These are phyloP conservation scores for Oceanodroma leucorhoa DNA, from an alignment of 2,797 vertebrate species.

Conservation along the genomic window DNA sequence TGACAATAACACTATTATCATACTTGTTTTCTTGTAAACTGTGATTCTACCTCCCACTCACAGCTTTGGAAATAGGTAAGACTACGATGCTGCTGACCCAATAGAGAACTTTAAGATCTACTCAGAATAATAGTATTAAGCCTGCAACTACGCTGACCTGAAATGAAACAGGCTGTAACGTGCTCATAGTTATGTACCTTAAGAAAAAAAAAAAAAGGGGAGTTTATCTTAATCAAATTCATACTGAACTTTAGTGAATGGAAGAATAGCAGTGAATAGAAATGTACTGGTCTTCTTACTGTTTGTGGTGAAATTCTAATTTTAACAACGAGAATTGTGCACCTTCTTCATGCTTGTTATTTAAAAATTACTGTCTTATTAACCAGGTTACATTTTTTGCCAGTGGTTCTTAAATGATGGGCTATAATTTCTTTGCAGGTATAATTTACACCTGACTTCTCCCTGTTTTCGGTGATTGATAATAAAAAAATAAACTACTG, in stretches of 20 bases:
- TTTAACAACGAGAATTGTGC: not conserved
- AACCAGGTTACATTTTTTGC: not conserved
- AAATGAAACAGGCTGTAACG: not conserved
- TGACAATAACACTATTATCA: not conserved
- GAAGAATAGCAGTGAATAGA: not conserved
- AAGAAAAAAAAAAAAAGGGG: accelerated
- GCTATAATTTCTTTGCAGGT: not conserved
- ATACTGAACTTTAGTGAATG: not conserved
- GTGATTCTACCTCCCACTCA: not conserved
- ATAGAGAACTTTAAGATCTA: not conserved
- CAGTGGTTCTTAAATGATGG: not conserved
- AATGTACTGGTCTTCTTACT: not conserved
- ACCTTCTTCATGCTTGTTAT: not conserved
- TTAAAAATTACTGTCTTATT: not conserved
- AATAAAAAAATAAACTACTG: not conserved
- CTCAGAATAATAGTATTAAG: not conserved
- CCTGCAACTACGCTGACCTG: not conserved
- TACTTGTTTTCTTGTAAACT: not conserved
- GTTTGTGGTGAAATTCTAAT: not conserved
- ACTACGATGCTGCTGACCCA: not conserved
- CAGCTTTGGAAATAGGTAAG: not conserved
- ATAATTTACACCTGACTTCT: not conserved
- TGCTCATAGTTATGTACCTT: not conserved
- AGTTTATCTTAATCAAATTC: not conserved
- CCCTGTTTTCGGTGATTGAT: not conserved